A percentile compares a stretch with the other conserved stretches of the same genome.
These are phyloP conservation scores for Colostygia pectinataria DNA, from an alignment of 2,888 invertebrate genomes.

Conservation along the genomic window DNA sequence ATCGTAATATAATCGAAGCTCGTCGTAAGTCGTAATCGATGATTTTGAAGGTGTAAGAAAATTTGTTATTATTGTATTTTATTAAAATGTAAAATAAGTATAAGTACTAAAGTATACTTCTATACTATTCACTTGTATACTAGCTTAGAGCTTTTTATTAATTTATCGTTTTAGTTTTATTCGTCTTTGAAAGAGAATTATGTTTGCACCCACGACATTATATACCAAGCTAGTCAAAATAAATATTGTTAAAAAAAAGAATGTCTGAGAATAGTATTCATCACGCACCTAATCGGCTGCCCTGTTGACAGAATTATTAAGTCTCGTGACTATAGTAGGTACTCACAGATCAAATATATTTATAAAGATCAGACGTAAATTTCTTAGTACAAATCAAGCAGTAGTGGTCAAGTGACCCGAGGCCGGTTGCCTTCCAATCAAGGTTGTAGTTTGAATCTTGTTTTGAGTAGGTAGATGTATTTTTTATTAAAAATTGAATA, in stretches of 20 bases:
- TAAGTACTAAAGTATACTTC: too few relatives aligned
- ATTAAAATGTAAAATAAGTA: too few relatives aligned
- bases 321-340: conserved; percentile 51
- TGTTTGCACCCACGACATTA: too few relatives aligned
- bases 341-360: conserved; percentile 36
- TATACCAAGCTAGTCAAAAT: background rate
- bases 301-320: conserved; percentile 63
- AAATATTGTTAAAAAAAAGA: background rate
- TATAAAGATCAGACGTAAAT: conserved; percentile 55
- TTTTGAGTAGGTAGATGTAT: too few relatives aligned
- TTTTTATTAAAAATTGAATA: too few relatives aligned
- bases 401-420: background rate
- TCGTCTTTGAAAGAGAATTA: background rate
- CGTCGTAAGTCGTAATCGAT: too few relatives aligned
- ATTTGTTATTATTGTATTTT: too few relatives aligned
- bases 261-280: conserved; percentile 3
- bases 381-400: conserved; percentile 5
- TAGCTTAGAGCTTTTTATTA: too few relatives aligned
- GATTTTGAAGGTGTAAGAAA: background rate
- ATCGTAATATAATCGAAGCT: too few relatives aligned
- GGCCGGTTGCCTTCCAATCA: too few relatives aligned
- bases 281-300: conserved; percentile 50
- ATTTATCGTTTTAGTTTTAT: background rate
- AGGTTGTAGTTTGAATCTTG: too few relatives aligned
- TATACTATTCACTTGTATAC: too few relatives aligned